These are phyloP conservation scores for Synanthedon andrenaeformis DNA, from an alignment of 2,888 invertebrate genomes.

Conservation along the genomic window DNA sequence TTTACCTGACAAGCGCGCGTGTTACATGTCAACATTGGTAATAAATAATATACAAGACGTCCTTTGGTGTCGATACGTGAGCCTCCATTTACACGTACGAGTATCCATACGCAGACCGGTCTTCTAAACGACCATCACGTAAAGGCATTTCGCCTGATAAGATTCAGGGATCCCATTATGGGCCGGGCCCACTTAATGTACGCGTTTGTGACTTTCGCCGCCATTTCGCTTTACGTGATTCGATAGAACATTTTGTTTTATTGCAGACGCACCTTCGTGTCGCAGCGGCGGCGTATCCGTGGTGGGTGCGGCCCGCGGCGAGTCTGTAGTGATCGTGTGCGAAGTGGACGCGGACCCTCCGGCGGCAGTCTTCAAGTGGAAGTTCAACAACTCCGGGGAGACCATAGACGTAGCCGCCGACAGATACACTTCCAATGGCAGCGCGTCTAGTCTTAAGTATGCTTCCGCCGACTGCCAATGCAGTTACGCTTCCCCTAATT, in stretches of 20 bases:
- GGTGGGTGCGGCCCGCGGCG: constrained; percentile 90
- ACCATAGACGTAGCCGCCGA: constrained; percentile 85
- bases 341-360: constrained; percentile 94
- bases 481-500: neutral
- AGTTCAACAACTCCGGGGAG: constrained; percentile 94
- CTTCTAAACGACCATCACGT: constrained; percentile 7
- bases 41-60: neutral
- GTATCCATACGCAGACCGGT: neutral
- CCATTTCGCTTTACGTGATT: constrained; percentile 20
- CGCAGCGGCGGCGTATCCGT: constrained; percentile 79
- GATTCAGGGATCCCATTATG: constrained; percentile 8
- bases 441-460: constrained; percentile 75
- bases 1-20: neutral
- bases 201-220: constrained; percentile 23
- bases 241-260: constrained; percentile 7
- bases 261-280: constrained; percentile 86
- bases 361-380: constrained; percentile 91
- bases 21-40: neutral
- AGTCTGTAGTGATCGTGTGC: constrained; percentile 87
- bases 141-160: constrained; percentile 9
- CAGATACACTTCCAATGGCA: constrained; percentile 82
- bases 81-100: neutral
- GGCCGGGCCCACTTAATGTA: constrained; percentile 18
- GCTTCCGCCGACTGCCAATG: constrained; percentile 3
- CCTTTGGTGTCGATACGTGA: neutral